A percentile compares a stretch with the other conserved stretches of the same genome.
These are phyloP conservation scores for Carcinoscorpius rotundicauda DNA, from an alignment of 1,140 invertebrate genomes.

Conservation along the genomic window DNA sequence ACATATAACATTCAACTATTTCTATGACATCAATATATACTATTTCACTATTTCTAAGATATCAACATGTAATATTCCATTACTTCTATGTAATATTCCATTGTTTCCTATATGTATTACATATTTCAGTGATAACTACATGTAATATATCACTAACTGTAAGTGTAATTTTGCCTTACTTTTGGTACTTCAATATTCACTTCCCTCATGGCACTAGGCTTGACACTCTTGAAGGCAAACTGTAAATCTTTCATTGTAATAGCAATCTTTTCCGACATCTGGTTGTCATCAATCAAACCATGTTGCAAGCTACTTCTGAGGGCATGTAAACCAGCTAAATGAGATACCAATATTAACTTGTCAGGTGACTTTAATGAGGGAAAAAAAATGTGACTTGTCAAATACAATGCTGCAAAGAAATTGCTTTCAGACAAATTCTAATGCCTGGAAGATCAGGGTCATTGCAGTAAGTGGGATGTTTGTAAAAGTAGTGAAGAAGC, in stretches of 20 bases:
- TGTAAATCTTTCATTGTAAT: slow-evolving; percentile 35
- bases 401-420: too few species aligned
- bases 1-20: background rate
- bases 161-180: slow-evolving; percentile 21
- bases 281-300: too few species aligned
- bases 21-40: background rate
- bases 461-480: too few species aligned
- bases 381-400: too few species aligned
- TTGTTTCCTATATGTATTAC: background rate
- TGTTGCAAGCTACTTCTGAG: too few species aligned
- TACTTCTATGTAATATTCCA: background rate
- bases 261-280: too few species aligned
- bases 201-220: slow-evolving; percentile 83
- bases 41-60: background rate
- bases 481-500: too few species aligned
- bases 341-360: too few species aligned
- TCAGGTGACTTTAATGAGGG: too few species aligned
- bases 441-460: too few species aligned
- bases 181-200: slow-evolving; percentile 55
- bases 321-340: too few species aligned
- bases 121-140: background rate
- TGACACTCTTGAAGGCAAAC: slow-evolving; percentile 51
- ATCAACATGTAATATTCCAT: background rate
- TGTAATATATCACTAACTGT: background rate
- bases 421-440: too few species aligned